These are phyloP conservation scores for Todiramphus chloris DNA, from an alignment of 2,113 vertebrate genomes.

Conservation along the genomic window DNA sequence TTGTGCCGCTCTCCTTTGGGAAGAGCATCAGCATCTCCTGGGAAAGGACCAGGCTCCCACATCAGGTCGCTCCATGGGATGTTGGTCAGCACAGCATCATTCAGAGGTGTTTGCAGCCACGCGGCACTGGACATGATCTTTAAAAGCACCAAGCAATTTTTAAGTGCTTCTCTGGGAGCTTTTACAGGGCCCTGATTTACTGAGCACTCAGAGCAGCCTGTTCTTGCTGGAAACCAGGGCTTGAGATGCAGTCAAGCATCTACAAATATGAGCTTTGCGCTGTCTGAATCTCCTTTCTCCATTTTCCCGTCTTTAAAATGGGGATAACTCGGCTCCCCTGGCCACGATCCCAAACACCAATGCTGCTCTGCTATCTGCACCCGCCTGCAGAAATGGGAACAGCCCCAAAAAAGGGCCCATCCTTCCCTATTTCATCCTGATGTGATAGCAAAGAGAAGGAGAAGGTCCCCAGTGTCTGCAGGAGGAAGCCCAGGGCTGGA, in stretches of 20 bases:
- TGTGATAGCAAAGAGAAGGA: background rate
- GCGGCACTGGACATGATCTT: background rate
- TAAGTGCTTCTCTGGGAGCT: background rate
- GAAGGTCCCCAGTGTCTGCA: too few species aligned
- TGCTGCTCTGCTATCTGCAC: background rate
- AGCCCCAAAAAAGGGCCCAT: background rate
- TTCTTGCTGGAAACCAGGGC: background rate
- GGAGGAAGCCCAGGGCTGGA: background rate
- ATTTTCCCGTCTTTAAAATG: background rate
- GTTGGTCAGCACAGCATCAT: fast-evolving
- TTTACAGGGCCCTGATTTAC: constrained; percentile 26
- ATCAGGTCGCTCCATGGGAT: fast-evolving
- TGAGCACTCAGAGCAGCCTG: background rate
- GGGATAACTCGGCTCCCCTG: background rate
- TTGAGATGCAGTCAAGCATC: background rate
- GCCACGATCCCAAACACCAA: background rate
- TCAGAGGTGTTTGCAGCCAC: background rate
- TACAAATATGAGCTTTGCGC: background rate
- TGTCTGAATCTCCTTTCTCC: background rate
- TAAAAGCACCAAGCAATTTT: background rate
- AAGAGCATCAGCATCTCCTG: fast-evolving
- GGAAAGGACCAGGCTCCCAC: background rate
- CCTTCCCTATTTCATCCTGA: background rate
- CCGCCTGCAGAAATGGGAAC: too few species aligned
- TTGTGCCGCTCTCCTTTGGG: background rate